Percentiles rank a stretch among this genome's conserved stretches.
Conservation (phyloP, 2,888 invertebrate species). For the Ganaspis brasiliensis region DNA sequence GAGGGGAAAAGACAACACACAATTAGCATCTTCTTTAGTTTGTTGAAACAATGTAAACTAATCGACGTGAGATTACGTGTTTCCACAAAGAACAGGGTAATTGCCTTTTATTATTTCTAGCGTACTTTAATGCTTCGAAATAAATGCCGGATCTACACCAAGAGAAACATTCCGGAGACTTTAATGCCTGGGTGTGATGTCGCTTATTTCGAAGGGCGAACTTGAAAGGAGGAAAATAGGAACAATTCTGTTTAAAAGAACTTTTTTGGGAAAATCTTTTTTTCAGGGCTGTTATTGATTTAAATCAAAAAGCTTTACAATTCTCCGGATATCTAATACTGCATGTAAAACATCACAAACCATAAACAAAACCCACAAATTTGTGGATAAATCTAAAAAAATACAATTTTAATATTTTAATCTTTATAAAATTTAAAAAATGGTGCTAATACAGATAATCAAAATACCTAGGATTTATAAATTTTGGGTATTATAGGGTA, state of each 20-base stretch:
- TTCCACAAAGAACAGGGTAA: conserved; percentile 27
- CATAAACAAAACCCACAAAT: too few species aligned
- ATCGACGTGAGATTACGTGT: conserved; percentile 23
- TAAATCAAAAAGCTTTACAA: too few species aligned
- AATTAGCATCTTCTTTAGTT: conserved; percentile 29
- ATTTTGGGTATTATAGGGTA: too few species aligned
- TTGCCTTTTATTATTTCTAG: conserved; percentile 27
- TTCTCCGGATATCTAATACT: too few species aligned
- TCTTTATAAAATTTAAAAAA: too few species aligned
- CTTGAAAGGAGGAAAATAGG: background rate
- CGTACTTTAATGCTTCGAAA: conserved; percentile 24
- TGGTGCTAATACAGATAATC: too few species aligned
- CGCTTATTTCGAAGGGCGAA: background rate
- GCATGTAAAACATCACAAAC: too few species aligned
- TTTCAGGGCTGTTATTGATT: too few species aligned
- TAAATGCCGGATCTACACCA: conserved; percentile 36
- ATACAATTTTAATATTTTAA: too few species aligned
- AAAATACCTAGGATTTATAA: too few species aligned
- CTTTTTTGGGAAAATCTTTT: too few species aligned
- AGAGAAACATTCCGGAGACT: conserved; percentile 6
- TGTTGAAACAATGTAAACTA: conserved; percentile 39
- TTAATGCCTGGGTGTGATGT: conserved; percentile 16
- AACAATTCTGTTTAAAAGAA: background rate
- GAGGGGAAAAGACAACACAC: conserved; percentile 5
- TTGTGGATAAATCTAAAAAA: too few species aligned